Conservation (phyloP, 1,140 invertebrate species). For the Piezodorus guildinii region DNA sequence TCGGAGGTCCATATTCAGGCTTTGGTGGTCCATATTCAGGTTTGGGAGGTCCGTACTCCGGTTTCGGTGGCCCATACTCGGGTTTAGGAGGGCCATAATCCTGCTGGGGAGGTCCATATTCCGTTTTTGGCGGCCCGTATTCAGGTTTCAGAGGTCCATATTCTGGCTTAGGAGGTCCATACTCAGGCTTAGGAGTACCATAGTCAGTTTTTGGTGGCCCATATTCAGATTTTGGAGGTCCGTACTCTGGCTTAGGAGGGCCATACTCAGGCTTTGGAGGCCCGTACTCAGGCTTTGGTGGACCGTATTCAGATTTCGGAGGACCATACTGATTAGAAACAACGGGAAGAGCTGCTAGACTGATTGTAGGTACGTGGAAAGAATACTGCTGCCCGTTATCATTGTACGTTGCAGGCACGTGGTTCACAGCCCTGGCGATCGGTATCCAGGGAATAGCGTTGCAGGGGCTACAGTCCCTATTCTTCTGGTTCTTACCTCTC, state of each 20-base stretch:
- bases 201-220: constrained; percentile 19
- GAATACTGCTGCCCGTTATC: constrained; percentile 17
- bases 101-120: constrained; percentile 19
- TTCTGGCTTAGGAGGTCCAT: constrained; percentile 22
- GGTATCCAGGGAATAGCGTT: constrained; percentile 68
- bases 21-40: constrained; percentile 19
- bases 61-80: constrained; percentile 23
- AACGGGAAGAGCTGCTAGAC: constrained; percentile 11
- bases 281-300: constrained; percentile 18
- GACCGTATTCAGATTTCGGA: constrained; percentile 18
- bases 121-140: constrained; percentile 16
- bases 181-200: constrained; percentile 20
- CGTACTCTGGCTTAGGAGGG: constrained; percentile 19
- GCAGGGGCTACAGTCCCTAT: constrained; percentile 51
- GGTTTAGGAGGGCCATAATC: constrained; percentile 18
- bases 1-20: constrained; percentile 21
- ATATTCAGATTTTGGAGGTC: constrained; percentile 23
- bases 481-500: constrained; percentile 3
- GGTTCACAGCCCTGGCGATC: constrained; percentile 33
- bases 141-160: constrained; percentile 17
- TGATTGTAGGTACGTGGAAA: constrained; percentile 22
- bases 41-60: constrained; percentile 22
- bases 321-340: constrained; percentile 11
- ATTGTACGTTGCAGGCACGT: constrained; percentile 1
- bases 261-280: constrained; percentile 22